These are phyloP conservation scores for Reinhardtius hippoglossoides DNA, from an alignment of 2,113 vertebrate species.

Conservation along the genomic window DNA sequence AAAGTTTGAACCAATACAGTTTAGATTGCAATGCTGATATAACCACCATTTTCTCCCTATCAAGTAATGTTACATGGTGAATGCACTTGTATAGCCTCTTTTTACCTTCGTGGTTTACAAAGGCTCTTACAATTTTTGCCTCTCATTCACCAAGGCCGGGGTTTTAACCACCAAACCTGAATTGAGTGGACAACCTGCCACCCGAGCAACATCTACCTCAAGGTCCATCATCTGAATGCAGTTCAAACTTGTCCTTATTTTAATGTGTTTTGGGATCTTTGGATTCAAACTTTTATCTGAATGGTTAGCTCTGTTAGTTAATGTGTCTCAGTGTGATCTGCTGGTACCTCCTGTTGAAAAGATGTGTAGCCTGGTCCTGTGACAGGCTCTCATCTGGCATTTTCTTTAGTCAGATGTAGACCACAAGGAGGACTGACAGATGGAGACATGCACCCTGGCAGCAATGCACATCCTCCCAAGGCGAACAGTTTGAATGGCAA, in stretches of 20 bases:
- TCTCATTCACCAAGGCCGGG: too few species aligned
- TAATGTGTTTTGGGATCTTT: neutral
- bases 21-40: neutral
- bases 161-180: too few species aligned
- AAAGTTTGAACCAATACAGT: neutral
- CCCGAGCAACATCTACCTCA: neutral
- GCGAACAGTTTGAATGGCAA: slow-evolving; percentile 42
- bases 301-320: neutral
- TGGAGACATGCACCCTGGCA: slow-evolving; percentile 39
- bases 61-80: too few species aligned
- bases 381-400: slow-evolving; percentile 22
- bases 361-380: neutral
- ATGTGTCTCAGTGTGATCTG: slow-evolving; percentile 10
- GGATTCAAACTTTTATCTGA: neutral
- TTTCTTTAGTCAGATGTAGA: slow-evolving; percentile 33
- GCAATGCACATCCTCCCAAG: slow-evolving; percentile 49
- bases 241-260: neutral
- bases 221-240: neutral
- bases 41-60: neutral
- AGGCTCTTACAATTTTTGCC: too few species aligned
- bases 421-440: slow-evolving; percentile 45
- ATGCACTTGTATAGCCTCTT: too few species aligned
- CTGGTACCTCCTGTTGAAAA: slow-evolving; percentile 16
- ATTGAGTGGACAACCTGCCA: too few species aligned
- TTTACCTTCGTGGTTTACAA: too few species aligned